Evolutionary conservation across 2,888 invertebrate species (phyloP), one percentile per base, ranked within the genome.

Genomic region (Napeogenes sylphis): DNA sequence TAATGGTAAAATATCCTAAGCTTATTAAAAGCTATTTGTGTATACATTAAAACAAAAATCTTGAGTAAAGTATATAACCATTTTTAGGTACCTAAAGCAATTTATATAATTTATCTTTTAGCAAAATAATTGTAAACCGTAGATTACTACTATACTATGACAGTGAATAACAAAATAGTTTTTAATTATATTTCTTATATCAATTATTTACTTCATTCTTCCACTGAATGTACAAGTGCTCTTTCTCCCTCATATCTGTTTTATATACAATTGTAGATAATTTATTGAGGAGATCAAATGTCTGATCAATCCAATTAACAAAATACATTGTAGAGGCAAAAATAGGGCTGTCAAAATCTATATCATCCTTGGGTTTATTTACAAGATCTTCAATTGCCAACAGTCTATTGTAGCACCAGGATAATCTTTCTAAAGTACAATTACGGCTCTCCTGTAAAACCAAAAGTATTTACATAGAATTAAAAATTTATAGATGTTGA

Each of bases 291-390:
- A 85, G 71, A 59, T 87, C 86, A 80, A 90, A 88, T 62, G 88
- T 86, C 67, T 87, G 84, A 67, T 90, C 90, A 68, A 90, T 88
- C 90, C 90, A 90, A 70, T 89, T 88, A 4, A 90, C 86, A 80
- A 90, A 90, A 70, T 88, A 85, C 85, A 90, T 87, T 3, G 80
- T 79, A 12, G 81, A 77, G 0, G 73, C 64, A 62, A 83, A 75
- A 2, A 84, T 71, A 0, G 84, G 80, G 30, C 82, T 76, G 67
- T 83, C 72, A 4, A 67, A 67, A 65, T 74, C 38, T 6, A 21
- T 67, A 59, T 72, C 64, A 30, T 70, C 54, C 4, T 68, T 64
- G 14, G 66, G 59, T 35, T 63, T 72, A 57, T 80, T 75, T 14
- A 85, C 62, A 62, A 77, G 73, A 21, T 76, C 73, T 47, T 84